Conservation (phyloP, 2,797 vertebrate species). For the Alfaro cultratus region DNA sequence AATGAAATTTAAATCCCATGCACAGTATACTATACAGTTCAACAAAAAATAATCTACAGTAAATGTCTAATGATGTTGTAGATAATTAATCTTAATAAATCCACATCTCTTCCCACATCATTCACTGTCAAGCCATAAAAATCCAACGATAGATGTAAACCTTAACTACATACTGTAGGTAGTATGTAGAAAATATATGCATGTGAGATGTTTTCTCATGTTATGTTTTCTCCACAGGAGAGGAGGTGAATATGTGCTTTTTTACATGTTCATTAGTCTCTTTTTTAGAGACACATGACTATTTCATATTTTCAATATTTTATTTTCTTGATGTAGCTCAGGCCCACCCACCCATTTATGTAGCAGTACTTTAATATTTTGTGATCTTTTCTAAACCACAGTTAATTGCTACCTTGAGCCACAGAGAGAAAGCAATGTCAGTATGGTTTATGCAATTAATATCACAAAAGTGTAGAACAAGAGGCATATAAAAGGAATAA, state of each 20-base stretch:
- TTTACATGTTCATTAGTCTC: neutral
- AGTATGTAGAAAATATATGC: neutral
- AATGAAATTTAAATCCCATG: neutral
- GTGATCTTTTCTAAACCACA: constrained; percentile 38
- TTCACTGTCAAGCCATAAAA: neutral
- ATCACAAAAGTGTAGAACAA: constrained; percentile 27
- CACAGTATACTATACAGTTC: neutral
- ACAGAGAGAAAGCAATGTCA: constrained; percentile 27
- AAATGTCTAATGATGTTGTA: neutral
- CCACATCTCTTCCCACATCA: neutral
- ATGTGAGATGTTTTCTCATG: neutral
- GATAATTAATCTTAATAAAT: neutral
- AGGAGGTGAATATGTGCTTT: neutral
- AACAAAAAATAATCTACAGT: neutral
- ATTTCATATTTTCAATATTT: constrained; percentile 22
- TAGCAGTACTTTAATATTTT: constrained; percentile 21
- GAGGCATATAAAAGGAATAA: constrained; percentile 43
- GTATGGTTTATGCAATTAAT: constrained; percentile 40
- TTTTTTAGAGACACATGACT: neutral
- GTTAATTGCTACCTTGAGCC: constrained; percentile 51
- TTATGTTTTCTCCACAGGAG: neutral
- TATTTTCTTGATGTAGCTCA: constrained; percentile 23
- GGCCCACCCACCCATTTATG: constrained; percentile 26
- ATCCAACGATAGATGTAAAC: neutral
- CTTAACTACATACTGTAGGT: neutral